A percentile compares a stretch with the other conserved stretches of the same genome.
Conservation (phyloP, 2,888 invertebrate species). For the Tanypteryx hageni region DNA sequence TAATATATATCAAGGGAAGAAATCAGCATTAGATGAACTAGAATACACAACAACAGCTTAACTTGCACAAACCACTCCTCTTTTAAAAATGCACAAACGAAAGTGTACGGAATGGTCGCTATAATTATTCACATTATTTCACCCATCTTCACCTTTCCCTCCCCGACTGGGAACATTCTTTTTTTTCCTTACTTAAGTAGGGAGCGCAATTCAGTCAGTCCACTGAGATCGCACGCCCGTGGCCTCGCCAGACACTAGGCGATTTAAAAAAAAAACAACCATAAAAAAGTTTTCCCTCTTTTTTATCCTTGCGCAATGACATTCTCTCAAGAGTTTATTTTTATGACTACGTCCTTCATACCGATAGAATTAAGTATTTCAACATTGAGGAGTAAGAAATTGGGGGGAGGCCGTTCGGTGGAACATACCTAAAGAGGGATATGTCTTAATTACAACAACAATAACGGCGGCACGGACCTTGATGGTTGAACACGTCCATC, state of each 20-base stretch:
- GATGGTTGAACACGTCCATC: slow-evolving; percentile 2
- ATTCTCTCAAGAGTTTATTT: slow-evolving; percentile 24
- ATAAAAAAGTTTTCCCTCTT: slow-evolving; percentile 61
- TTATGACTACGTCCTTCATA: slow-evolving; percentile 42
- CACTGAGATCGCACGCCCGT: slow-evolving; percentile 56
- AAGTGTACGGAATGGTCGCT: slow-evolving; percentile 68
- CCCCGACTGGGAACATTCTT: slow-evolving; percentile 41
- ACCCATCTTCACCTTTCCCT: slow-evolving; percentile 14
- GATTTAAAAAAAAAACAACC: slow-evolving; percentile 59
- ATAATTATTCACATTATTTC: slow-evolving; percentile 55
- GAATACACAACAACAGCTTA: slow-evolving; percentile 68
- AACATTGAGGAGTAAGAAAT: slow-evolving; percentile 62
- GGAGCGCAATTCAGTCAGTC: slow-evolving; percentile 59
- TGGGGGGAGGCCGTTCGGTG: slow-evolving; percentile 52
- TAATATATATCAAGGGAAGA: slow-evolving; percentile 68
- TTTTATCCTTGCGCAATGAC: slow-evolving; percentile 53
- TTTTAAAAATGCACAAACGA: slow-evolving; percentile 68
- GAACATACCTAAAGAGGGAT: slow-evolving; percentile 60
- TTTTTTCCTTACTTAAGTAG: slow-evolving; percentile 19
- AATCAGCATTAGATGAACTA: slow-evolving; percentile 68
- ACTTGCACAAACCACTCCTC: slow-evolving; percentile 68
- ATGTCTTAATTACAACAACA: slow-evolving; percentile 64
- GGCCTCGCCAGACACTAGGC: slow-evolving; percentile 60
- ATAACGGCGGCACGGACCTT: slow-evolving; percentile 49
- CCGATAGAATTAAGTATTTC: slow-evolving; percentile 62